phyloP scores from a whole-genome alignment of 2,797 vertebrate species.

The Rhynchotus rufescens region DNA sequence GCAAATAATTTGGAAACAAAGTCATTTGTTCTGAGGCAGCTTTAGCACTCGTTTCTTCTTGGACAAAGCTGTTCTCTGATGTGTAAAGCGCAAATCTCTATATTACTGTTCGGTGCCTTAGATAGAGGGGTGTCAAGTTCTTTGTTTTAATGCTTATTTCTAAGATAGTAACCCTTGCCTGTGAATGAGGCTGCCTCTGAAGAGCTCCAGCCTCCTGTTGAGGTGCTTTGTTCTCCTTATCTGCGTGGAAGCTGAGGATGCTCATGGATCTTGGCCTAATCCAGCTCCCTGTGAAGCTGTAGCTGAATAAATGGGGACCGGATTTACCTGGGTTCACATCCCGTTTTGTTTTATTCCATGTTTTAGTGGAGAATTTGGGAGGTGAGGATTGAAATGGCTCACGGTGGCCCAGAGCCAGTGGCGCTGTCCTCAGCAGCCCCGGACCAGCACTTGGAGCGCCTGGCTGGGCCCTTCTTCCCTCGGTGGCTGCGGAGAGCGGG shows the following conservation, averaged over 20 bases:
- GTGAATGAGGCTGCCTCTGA: not conserved
- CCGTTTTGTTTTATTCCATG: not conserved
- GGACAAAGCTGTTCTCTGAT: not conserved
- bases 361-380: not conserved
- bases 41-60: conserved; percentile 2
- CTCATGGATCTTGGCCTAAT: not conserved
- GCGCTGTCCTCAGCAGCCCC: not conserved
- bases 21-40: conserved; percentile 9
- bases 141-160: not conserved
- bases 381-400: not conserved
- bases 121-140: not conserved
- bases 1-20: conserved; percentile 29
- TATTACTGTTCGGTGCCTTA: not conserved
- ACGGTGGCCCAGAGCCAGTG: not conserved
- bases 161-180: not conserved
- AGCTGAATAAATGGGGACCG: not conserved
- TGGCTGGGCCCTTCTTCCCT: not conserved
- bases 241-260: not conserved
- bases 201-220: not conserved
- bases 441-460: not conserved
- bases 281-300: not conserved
- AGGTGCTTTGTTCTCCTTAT: not conserved
- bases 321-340: not conserved
- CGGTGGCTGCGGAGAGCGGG: not conserved
- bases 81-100: not conserved